Evolutionary conservation across 1,140 invertebrate species (phyloP).

Genomic region (Anastatus disparis): DNA sequence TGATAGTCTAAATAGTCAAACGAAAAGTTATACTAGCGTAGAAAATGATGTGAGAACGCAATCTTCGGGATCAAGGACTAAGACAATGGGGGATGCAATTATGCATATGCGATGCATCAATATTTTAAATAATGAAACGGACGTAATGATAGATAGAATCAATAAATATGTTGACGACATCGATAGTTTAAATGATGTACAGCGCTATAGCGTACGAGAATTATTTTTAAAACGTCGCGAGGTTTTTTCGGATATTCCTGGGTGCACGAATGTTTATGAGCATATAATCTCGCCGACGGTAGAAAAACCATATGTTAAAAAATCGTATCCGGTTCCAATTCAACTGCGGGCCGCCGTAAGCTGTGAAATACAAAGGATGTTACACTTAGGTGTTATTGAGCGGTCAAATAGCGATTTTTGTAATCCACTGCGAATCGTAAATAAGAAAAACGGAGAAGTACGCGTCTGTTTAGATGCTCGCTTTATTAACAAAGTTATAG

Average conservation of each 20-base stretch:
- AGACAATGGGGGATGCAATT: no score
- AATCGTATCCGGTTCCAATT: conserved; percentile 48
- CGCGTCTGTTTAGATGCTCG: conserved; percentile 54
- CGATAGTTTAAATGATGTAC: no score
- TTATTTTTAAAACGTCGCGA: not conserved
- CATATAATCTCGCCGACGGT: not conserved
- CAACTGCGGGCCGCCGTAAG: conserved; percentile 52
- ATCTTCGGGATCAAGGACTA: no score
- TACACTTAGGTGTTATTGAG: no score
- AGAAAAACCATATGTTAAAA: not conserved
- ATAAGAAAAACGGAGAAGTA: conserved; percentile 48
- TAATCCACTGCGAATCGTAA: conserved; percentile 50
- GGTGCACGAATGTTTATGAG: not conserved
- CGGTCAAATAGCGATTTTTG: not conserved
- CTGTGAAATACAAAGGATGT: conserved; percentile 29
- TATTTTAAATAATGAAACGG: no score
- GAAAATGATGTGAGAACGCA: no score
- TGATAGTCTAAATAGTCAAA: no score
- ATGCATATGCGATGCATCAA: no score
- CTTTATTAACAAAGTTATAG: conserved; percentile 19
- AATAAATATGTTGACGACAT: no score
- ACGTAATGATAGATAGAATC: no score
- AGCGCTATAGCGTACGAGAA: no score
- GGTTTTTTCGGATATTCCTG: conserved; percentile 2
- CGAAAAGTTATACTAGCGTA: no score